Evolutionary conservation across 1,140 invertebrate genomes (phyloP), one percentile per base, ranked within the genome.

Genomic region (Tenebrio molitor): DNA sequence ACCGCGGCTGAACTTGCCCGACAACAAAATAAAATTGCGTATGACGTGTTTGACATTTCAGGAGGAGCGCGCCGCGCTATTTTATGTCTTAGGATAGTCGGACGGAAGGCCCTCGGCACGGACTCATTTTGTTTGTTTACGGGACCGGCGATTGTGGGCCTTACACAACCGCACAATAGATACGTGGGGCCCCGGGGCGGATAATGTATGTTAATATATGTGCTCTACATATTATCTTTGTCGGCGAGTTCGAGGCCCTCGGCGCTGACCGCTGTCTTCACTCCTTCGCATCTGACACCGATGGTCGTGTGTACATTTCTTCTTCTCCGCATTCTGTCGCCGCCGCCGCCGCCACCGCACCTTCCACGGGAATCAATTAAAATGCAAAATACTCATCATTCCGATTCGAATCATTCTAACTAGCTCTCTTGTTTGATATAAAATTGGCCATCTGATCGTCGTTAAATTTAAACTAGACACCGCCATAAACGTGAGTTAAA

Each of bases 201-300:
- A 72, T 78, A 78, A 78, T 78, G 72, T 78, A 78, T 78, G 77
- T 75, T 74, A 78, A 78, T 78, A 74, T 76, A 78, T 76, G 77
- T 78, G 77, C 77, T 78, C 77, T 72, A 78, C 77, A 78, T 78
- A 78, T 78, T 76, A 78, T 74, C 77, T 78, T 78, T 78, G 77
- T 78, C 77, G 77, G 77, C 69, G 65, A 63, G 73, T 72, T 69
- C 68, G 76, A 72, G 50, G 69, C 25, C 63, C 70, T 39, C 67
- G 63, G 23, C 69, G 29, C 64, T 44, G 42, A 42, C 34, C 62
- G 62, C 50, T 58, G 50, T 58, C 50, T 58, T 58, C 50, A 58
- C 50, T 58, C 50, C 50, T 25, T 58, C 50, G 50, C 50, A 58
- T 58, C 50, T 58, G 50, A 58, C 50, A 58, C 23, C n/a, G n/a